A percentile compares a stretch with the other conserved stretches of the same genome.
Evolutionary conservation across 2,797 vertebrate species (phyloP).

Genomic region (Sebastes oblongus): DNA sequence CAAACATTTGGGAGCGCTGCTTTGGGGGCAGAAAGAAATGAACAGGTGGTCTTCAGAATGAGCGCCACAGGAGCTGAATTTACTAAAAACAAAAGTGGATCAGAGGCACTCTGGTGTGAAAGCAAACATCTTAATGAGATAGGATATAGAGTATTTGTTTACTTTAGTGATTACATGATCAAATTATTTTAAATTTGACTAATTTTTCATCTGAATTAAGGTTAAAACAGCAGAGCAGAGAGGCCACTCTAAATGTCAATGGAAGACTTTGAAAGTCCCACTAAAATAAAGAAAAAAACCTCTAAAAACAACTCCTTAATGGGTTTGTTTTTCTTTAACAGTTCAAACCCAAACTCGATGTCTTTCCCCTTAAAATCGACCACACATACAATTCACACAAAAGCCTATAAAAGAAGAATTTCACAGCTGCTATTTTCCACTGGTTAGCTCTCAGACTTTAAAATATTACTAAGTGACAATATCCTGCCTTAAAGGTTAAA

Average conservation of each 20-base stretch:
- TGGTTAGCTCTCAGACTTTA: slow-evolving; percentile 13
- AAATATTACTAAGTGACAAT: slow-evolving; percentile 42
- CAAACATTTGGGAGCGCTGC: neutral
- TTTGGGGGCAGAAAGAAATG: slow-evolving; percentile 6
- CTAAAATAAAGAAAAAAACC: neutral
- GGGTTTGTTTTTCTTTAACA: neutral
- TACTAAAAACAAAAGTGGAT: neutral
- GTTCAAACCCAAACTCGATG: neutral
- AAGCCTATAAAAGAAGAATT: slow-evolving; percentile 30
- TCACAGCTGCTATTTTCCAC: slow-evolving; percentile 28
- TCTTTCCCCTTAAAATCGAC: slow-evolving; percentile 15
- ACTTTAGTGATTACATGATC: neutral
- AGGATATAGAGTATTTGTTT: neutral
- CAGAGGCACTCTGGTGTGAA: neutral
- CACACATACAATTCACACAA: slow-evolving; percentile 35
- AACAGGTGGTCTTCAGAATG: slow-evolving; percentile 44
- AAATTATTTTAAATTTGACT: neutral
- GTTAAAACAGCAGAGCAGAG: neutral
- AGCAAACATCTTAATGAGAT: neutral
- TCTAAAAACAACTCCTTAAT: neutral
- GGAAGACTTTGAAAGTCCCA: neutral
- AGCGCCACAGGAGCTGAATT: neutral
- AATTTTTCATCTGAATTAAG: neutral
- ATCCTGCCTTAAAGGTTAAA: slow-evolving; percentile 47
- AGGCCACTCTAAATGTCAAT: neutral